Conservation (phyloP, 2,797 vertebrate species). For the Onychomys leucogaster region DNA sequence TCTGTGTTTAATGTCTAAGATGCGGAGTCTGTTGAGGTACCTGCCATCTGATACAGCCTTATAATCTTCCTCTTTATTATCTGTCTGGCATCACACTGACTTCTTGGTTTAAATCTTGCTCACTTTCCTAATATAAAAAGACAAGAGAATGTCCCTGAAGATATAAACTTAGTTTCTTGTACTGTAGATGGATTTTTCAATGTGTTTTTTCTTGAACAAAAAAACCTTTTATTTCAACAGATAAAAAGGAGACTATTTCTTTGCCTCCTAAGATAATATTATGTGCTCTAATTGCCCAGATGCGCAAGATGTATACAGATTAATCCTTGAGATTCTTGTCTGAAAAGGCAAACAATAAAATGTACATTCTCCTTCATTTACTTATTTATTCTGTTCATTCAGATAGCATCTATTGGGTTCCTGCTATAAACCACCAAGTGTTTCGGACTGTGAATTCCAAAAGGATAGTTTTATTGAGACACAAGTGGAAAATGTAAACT, state of each 20-base stretch:
- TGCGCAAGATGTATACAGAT: slow-evolving; percentile 62
- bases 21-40: slow-evolving; percentile 23
- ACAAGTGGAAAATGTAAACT: slow-evolving; percentile 47
- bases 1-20: slow-evolving; percentile 69
- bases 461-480: slow-evolving; percentile 32
- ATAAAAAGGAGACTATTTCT: slow-evolving; percentile 70
- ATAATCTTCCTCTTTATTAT: slow-evolving; percentile 60
- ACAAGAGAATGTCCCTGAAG: slow-evolving; percentile 62
- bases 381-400: slow-evolving; percentile 64
- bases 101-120: slow-evolving; percentile 71
- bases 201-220: slow-evolving; percentile 66
- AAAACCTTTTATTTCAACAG: slow-evolving; percentile 64
- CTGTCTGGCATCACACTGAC: slow-evolving; percentile 68
- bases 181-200: slow-evolving; percentile 62
- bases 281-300: slow-evolving; percentile 79
- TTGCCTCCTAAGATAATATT: slow-evolving; percentile 75
- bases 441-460: not conserved
- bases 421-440: slow-evolving; percentile 3
- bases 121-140: slow-evolving; percentile 73
- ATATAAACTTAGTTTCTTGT: slow-evolving; percentile 68
- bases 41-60: slow-evolving; percentile 65
- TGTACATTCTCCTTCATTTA: slow-evolving; percentile 60
- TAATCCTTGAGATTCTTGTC: slow-evolving; percentile 62
- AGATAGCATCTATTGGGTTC: slow-evolving; percentile 34
- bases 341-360: slow-evolving; percentile 45